Evolutionary conservation across 1,140 invertebrate genomes (phyloP).

Genomic region (Alviniconcha marisindica): DNA sequence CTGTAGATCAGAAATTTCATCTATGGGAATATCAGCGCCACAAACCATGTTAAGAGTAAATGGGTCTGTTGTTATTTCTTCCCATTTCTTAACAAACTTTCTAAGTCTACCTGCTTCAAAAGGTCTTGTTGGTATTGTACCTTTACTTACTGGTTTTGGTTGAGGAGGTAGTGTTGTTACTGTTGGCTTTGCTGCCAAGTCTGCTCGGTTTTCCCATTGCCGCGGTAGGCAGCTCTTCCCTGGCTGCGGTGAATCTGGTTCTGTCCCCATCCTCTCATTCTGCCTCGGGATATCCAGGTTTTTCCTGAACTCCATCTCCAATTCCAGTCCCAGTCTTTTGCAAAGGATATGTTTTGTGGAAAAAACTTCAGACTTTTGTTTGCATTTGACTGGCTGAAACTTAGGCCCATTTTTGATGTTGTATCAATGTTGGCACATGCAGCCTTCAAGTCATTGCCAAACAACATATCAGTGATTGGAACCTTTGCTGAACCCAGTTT

Average conservation of each 20-base stretch:
- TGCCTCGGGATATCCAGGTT: no score
- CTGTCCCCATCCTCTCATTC: neutral
- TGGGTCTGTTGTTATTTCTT: neutral
- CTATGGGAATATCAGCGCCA: neutral
- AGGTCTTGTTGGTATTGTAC: neutral
- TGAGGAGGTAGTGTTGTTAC: neutral
- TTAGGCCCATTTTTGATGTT: neutral
- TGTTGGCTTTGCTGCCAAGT: neutral
- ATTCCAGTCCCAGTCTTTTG: no score
- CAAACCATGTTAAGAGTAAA: neutral
- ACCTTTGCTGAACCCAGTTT: neutral
- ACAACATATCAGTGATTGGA: neutral
- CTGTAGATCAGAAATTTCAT: neutral
- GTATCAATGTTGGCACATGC: neutral
- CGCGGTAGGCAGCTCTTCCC: neutral
- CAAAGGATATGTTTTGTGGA: no score
- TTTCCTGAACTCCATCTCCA: no score
- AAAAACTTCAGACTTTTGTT: neutral
- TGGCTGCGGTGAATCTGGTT: no score
- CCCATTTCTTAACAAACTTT: neutral
- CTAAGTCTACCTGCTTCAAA: constrained; percentile 5
- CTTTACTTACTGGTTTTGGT: neutral
- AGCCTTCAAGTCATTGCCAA: neutral
- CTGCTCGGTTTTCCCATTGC: no score
- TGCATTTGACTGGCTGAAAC: neutral